These are phyloP conservation scores for Harpalus rubripes DNA, from an alignment of 2,888 invertebrate species.

Conservation along the genomic window DNA sequence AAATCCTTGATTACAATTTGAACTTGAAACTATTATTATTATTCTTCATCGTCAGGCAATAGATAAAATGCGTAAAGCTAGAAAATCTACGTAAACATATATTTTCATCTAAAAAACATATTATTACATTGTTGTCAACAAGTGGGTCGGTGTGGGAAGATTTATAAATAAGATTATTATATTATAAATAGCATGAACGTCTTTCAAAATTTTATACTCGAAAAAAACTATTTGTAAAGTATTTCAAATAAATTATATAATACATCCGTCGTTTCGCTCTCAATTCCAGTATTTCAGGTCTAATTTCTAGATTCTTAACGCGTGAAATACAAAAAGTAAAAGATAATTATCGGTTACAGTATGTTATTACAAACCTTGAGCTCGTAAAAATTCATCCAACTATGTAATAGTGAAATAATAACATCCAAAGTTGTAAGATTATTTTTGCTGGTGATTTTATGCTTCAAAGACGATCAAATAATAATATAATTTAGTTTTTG, in stretches of 20 bases:
- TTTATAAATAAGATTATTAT: slow-evolving; percentile 1
- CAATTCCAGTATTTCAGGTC: background rate
- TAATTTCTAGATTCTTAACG: background rate
- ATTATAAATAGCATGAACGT: background rate
- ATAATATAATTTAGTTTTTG: background rate
- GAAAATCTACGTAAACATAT: background rate
- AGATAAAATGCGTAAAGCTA: background rate
- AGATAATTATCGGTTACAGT: slow-evolving; percentile 1
- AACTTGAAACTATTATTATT: background rate
- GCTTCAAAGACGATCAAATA: background rate
- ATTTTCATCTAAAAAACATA: background rate
- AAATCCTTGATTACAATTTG: slow-evolving; percentile 5
- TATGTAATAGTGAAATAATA: slow-evolving; percentile 7
- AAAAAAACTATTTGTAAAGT: too few species aligned
- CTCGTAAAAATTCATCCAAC: background rate
- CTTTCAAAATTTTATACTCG: too few species aligned
- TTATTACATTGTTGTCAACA: background rate
- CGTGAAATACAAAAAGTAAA: background rate
- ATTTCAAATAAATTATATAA: background rate
- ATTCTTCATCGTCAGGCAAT: background rate
- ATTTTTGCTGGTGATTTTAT: background rate
- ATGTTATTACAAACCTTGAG: slow-evolving; percentile 1
- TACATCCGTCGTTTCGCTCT: background rate
- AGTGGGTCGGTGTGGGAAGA: background rate
- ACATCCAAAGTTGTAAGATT: background rate